Evolutionary conservation across 2,113 vertebrate genomes (phyloP).

Genomic region (Stegastes partitus): DNA sequence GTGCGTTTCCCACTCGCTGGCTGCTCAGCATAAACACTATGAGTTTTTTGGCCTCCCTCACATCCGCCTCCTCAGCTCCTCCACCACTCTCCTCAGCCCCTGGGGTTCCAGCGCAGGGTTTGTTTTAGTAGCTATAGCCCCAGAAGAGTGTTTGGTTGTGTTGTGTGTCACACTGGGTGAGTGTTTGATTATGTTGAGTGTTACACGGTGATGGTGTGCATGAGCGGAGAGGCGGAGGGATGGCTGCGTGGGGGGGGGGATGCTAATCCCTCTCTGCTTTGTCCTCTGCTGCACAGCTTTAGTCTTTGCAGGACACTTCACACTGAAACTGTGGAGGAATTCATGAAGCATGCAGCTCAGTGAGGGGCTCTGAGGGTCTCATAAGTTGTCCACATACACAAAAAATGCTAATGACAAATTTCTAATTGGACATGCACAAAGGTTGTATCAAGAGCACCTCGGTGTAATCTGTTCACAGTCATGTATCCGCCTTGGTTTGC

Average conservation of each 20-base stretch:
- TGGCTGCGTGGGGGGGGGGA: conserved; percentile 21
- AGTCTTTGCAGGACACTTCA: conserved; percentile 76
- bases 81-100: conserved; percentile 49
- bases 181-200: conserved; percentile 78
- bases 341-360: conserved; percentile 35
- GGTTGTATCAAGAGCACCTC: conserved; percentile 19
- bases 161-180: conserved; percentile 76
- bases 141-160: conserved; percentile 81
- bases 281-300: conserved; percentile 64
- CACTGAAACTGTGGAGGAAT: conserved; percentile 60
- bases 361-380: conserved; percentile 45
- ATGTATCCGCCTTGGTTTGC: background rate
- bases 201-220: conserved; percentile 61
- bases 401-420: conserved; percentile 9
- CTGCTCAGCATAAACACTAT: conserved; percentile 79
- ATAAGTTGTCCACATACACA: conserved; percentile 21
- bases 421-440: conserved; percentile 35
- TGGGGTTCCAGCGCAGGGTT: conserved; percentile 63
- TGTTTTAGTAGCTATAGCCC: conserved; percentile 81
- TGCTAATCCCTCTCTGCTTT: conserved; percentile 77
- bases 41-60: conserved; percentile 67
- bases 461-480: conserved; percentile 3
- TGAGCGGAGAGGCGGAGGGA: conserved; percentile 54
- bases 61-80: conserved; percentile 69
- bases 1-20: conserved; percentile 75